Percentiles rank a stretch among this genome's conserved stretches.
phyloP scores from a whole-genome alignment of 2,113 vertebrate species.

The Mustela lutreola region DNA sequence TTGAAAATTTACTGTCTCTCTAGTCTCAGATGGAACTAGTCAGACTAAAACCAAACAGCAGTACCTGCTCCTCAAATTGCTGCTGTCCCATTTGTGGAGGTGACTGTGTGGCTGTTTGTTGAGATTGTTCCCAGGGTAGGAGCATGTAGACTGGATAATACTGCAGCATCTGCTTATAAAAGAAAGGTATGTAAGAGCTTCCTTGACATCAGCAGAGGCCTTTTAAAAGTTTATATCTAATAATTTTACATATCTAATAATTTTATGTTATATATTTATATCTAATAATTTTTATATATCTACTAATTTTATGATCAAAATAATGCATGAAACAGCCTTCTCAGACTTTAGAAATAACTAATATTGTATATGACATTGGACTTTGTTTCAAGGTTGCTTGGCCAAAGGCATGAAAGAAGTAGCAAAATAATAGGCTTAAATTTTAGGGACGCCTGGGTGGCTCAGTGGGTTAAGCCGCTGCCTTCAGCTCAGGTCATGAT shows the following conservation, averaged over 20 bases:
- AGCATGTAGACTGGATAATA: slow-evolving; percentile 73
- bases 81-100: slow-evolving; percentile 55
- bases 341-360: background rate
- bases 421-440: background rate
- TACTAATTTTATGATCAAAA: background rate
- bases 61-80: slow-evolving; percentile 74
- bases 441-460: background rate
- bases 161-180: slow-evolving; percentile 42
- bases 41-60: background rate
- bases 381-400: slow-evolving; percentile 17
- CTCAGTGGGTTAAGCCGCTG: too few species aligned
- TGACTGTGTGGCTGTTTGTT: background rate
- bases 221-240: background rate
- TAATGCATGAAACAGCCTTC: background rate
- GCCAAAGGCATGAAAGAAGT: background rate
- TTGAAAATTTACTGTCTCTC: background rate
- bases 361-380: background rate
- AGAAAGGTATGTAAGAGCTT: background rate
- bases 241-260: background rate
- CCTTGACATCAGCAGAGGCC: background rate
- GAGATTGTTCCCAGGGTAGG: slow-evolving; percentile 66
- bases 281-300: background rate
- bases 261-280: background rate
- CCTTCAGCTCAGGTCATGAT: too few species aligned
- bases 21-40: background rate